Base-by-base conservation (phyloP, 2,888 invertebrate species). In the Chorisops tibialis region DNA sequence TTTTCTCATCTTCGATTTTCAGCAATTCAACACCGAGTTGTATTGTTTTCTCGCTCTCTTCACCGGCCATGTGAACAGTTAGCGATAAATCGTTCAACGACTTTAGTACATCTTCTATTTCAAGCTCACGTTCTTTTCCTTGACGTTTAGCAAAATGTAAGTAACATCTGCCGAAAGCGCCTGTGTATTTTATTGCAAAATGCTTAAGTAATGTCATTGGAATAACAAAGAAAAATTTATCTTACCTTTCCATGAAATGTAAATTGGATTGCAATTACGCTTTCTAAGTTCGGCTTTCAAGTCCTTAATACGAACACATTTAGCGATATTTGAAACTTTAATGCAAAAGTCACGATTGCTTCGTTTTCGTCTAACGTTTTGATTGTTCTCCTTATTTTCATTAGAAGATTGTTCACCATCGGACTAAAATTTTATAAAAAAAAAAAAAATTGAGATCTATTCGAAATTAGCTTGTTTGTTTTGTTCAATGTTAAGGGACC, bases 251-350 rank as follows among this genome's bases (percentile, higher is more conserved):
- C 91, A 91, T 59, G 86, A 84, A 76, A 91, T 90, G 66, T 87
- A 84, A 69, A 84, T 83, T 4, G 91, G 90, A 71, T 87, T 88
- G 61, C 90, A 87, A 48, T 88, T 87, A 68, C 88, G 85, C 70
- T 87, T 87, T 43, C 81, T 81, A 35, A 91, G 77, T 37, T 88
- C 90, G 52, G 84, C 83, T 73, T 90, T 90, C 69, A 91, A 76
- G 72, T 91, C 89, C 50, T 88, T 85, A 7, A 90, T 85, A 65
- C 89, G 82, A 11, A 87, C 86, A 65, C 82, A 83, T 16, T 84
- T 84, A 60, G 87, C 83, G 70, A 91, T 88, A 73, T 90, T 90
- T 12, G 87, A 85, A 59, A 91, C 83, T 80, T 84, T 77, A 41
- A 78, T 72, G 62, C 76, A 76, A 63, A 75, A 78, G 66, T 75